phyloP scores from a whole-genome alignment of 2,113 vertebrate genomes.

The Pardalotus punctatus region DNA sequence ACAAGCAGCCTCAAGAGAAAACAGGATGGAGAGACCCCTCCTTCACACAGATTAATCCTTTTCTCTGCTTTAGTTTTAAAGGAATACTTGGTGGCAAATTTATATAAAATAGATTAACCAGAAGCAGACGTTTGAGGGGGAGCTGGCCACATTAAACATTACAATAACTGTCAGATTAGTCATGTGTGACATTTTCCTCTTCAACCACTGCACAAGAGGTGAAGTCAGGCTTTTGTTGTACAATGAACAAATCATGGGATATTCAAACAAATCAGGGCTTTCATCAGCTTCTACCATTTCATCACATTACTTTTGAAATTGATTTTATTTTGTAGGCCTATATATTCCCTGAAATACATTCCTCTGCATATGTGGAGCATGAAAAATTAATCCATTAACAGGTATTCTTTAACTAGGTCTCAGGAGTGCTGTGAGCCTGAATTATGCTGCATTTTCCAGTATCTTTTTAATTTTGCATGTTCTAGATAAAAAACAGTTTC shows the following conservation, averaged over 20 bases:
- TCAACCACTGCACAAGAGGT: neutral
- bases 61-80: neutral
- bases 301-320: neutral
- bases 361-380: neutral
- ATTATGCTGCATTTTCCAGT: slow-evolving; percentile 19
- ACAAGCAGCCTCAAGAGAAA: neutral
- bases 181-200: neutral
- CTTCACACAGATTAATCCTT: neutral
- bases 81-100: neutral
- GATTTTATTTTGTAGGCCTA: neutral
- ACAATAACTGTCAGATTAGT: neutral
- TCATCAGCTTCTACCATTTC: neutral
- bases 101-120: neutral
- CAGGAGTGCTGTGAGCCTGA: neutral
- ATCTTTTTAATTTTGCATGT: slow-evolving; percentile 37
- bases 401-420: slow-evolving; percentile 25
- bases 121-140: neutral
- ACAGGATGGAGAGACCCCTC: neutral
- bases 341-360: neutral
- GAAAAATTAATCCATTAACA: slow-evolving; percentile 54
- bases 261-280: neutral
- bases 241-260: neutral
- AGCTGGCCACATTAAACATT: neutral
- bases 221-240: neutral
- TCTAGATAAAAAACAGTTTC: slow-evolving; percentile 20